These are phyloP conservation scores for Agriopis marginaria DNA, from an alignment of 2,888 invertebrate genomes.

Conservation along the genomic window DNA sequence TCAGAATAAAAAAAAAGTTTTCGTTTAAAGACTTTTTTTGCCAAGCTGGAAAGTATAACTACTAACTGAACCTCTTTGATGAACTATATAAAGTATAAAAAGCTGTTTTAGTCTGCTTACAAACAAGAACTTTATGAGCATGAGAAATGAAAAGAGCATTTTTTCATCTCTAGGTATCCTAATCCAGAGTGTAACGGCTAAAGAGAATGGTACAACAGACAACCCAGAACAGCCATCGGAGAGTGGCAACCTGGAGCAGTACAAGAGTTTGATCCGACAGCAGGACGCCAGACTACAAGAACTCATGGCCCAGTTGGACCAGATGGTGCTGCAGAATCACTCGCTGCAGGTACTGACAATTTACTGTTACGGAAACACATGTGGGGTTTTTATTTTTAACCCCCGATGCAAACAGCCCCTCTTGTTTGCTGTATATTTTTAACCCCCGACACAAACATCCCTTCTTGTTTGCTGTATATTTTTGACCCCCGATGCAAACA, in stretches of 20 bases:
- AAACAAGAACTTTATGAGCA: background rate
- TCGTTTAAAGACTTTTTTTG: too few relatives aligned
- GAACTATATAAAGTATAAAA: too few relatives aligned
- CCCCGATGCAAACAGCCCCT: too few relatives aligned
- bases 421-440: too few relatives aligned
- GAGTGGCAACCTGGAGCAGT: slow-evolving; percentile 89
- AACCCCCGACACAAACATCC: too few relatives aligned
- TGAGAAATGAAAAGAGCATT: too few relatives aligned
- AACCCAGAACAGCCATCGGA: slow-evolving; percentile 57
- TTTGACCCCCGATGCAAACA: too few relatives aligned
- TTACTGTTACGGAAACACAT: too few relatives aligned
- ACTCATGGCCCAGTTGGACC: slow-evolving; percentile 79
- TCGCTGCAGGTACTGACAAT: slow-evolving; percentile 67
- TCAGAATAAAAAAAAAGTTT: too few relatives aligned
- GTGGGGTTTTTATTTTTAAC: background rate
- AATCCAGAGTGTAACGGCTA: slow-evolving; percentile 59
- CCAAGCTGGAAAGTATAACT: too few relatives aligned
- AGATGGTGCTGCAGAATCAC: slow-evolving; percentile 69
- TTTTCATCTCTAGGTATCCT: slow-evolving; percentile 61
- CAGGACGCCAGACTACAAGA: slow-evolving; percentile 90
- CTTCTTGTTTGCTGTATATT: background rate
- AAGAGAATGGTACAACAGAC: slow-evolving; percentile 55
- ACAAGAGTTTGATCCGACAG: slow-evolving; percentile 96
- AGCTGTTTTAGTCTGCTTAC: too few relatives aligned
- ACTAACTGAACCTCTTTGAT: too few relatives aligned